phyloP scores from a whole-genome alignment of 2,797 vertebrate species.

The Sebastes matsubarae region DNA sequence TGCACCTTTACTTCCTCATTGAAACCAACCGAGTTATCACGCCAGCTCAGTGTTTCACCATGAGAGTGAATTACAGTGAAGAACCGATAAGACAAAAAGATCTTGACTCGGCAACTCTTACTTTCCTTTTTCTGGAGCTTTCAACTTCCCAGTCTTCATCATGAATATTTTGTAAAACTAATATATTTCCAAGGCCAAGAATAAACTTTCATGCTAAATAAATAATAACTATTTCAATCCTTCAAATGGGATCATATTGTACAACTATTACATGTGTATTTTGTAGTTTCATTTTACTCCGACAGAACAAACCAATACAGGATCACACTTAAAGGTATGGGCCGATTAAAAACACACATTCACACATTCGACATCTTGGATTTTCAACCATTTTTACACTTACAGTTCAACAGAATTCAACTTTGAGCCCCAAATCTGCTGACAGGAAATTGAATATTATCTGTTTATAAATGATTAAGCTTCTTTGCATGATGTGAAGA shows the following conservation, averaged over 20 bases:
- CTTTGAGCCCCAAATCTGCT: not conserved
- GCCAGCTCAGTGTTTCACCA: not conserved
- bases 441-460: not conserved
- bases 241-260: not conserved
- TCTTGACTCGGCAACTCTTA: not conserved
- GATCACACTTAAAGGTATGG: not conserved
- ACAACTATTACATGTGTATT: not conserved
- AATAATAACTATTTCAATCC: not conserved
- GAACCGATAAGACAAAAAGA: not conserved
- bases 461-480: not conserved
- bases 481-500: not conserved
- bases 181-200: not conserved
- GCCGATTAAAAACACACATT: not conserved
- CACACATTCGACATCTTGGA: not conserved
- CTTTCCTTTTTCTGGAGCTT: not conserved
- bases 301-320: not conserved
- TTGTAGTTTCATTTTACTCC: not conserved
- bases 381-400: not conserved
- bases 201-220: not conserved
- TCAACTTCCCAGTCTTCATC: not conserved
- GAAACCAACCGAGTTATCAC: not conserved
- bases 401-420: not conserved
- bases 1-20: conserved; percentile 30
- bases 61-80: not conserved
- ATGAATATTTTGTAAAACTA: not conserved